Evolutionary conservation across 1,140 invertebrate species (phyloP), one percentile per base, ranked within the genome.

Genomic region (Drosophila ironensis): DNA sequence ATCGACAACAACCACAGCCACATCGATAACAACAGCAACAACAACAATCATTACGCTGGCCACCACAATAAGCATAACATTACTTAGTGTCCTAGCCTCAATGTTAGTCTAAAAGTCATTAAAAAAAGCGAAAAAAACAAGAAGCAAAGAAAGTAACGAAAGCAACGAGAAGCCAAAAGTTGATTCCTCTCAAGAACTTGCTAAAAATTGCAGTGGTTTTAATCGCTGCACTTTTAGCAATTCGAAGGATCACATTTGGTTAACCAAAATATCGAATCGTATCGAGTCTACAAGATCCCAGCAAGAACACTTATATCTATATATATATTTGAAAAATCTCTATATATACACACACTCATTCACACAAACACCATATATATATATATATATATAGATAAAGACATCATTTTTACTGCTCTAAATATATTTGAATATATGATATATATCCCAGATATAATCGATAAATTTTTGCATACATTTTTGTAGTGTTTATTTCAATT

Each of bases 51-150:
- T 81, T 67, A 54, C 72, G 82, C 68, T 84, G 72, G 72, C 80
- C 77, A 87, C 88, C 77, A 84, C 87, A 77, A 89, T 87, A 87
- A 86, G 87, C 87, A 81, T 86, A 76, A 89, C 84, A 82, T 73
- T 89, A 81, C 37, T 89, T 87, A 88, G 88, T 84, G 78, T 84
- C 67, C 72, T 89, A 88, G 81, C 81, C 72, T 68, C 82, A 72
- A 84, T 88, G 74, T 87, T 89, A 87, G 87, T 74, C 63, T 89
- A 89, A 89, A n/a, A 75, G 28, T 17, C 4, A 4, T 17, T 53
- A 40, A 42, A 50, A 56, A 38, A 47, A 40, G 8, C 8, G 7
- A 28, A 22, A 51, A 45, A 16, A 52, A 54, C 12, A 1, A 37
- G 14, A n/a, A n/a, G n/a, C n/a, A n/a, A n/a, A n/a, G n/a, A n/a